Percentiles rank a stretch among this genome's conserved stretches.
Evolutionary conservation across 2,113 vertebrate genomes (phyloP).

Genomic region (Bombycilla garrulus): DNA sequence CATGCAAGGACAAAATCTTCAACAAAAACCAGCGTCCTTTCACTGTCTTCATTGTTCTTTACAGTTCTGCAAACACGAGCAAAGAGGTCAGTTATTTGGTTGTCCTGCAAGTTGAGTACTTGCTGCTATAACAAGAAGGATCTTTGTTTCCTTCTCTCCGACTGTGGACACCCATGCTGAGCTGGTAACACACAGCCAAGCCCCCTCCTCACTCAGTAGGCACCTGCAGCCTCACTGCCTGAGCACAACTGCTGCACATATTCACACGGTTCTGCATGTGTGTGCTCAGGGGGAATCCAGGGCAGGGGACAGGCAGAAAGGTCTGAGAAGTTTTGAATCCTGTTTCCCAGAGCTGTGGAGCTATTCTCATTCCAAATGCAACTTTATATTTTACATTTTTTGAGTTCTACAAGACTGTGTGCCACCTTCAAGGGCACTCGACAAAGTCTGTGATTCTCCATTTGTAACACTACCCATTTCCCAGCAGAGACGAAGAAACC

Average conservation of each 20-base stretch:
- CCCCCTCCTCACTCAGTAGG: background rate
- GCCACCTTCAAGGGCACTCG: background rate
- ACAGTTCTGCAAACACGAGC: background rate
- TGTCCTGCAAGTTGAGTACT: background rate
- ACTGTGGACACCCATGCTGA: accelerated
- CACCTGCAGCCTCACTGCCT: background rate
- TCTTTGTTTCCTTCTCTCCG: background rate
- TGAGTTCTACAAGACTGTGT: background rate
- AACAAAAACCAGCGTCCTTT: background rate
- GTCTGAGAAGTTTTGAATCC: background rate
- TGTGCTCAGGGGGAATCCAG: background rate
- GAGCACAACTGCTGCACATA: accelerated
- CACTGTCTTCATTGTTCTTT: background rate
- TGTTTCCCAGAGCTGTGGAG: background rate
- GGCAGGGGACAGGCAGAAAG: background rate
- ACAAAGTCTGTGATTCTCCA: background rate
- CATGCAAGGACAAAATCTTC: background rate
- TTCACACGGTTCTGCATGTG: too few relatives aligned
- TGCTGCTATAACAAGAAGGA: background rate
- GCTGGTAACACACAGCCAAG: background rate
- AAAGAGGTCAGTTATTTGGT: background rate
- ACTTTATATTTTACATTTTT: background rate
- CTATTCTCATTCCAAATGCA: background rate
- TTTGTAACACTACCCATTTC: background rate
- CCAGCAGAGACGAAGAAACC: background rate